phyloP scores from a whole-genome alignment of 2,113 vertebrate species.

The Pogona vitticeps region DNA sequence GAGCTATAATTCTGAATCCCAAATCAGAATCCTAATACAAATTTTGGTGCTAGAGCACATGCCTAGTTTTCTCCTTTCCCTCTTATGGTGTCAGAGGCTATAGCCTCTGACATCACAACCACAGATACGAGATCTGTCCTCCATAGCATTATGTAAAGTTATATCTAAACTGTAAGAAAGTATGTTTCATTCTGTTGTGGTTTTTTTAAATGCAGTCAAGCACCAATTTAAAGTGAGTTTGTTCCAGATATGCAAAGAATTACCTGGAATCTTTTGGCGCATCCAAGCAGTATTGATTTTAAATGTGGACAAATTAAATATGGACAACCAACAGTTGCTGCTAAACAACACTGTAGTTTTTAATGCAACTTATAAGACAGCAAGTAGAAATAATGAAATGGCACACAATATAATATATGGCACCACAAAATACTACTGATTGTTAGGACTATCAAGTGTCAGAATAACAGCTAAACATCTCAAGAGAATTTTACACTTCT shows the following conservation, averaged over 20 bases:
- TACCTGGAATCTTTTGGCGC: not conserved
- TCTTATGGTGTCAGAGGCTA: not conserved
- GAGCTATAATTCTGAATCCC: too few relatives aligned
- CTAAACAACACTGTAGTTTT: not conserved
- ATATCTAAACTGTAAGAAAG: not conserved
- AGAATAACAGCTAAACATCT: too few relatives aligned
- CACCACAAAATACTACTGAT: not conserved
- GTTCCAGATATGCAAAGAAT: constrained; percentile 22
- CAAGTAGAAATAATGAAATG: not conserved
- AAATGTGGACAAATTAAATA: not conserved
- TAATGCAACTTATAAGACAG: not conserved
- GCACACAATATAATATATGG: not conserved
- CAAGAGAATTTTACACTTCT: too few relatives aligned
- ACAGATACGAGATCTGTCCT: not conserved
- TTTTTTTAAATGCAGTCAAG: not conserved
- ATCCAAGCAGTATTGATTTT: constrained; percentile 4
- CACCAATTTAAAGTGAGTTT: not conserved
- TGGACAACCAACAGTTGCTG: not conserved
- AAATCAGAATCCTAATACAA: too few relatives aligned
- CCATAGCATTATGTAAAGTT: not conserved
- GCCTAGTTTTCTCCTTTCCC: not conserved
- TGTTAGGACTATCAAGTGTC: too few relatives aligned
- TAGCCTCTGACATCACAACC: not conserved
- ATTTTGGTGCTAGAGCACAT: too few relatives aligned
- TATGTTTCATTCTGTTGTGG: not conserved